phyloP scores from a whole-genome alignment of 2,113 vertebrate genomes.

The Tetrax tetrax region DNA sequence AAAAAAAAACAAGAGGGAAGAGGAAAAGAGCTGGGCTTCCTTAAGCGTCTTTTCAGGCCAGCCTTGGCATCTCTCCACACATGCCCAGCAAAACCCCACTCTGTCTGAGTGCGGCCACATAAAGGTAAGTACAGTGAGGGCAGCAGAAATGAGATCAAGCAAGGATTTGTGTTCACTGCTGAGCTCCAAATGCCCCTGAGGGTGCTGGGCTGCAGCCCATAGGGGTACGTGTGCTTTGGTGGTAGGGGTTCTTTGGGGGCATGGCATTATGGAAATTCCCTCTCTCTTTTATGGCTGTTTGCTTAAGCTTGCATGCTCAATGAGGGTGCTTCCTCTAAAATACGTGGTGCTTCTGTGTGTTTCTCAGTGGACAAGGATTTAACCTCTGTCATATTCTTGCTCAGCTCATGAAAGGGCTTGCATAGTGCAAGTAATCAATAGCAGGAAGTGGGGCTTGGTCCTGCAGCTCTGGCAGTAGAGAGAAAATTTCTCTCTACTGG shows the following conservation, averaged over 20 bases:
- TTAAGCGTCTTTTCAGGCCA: neutral
- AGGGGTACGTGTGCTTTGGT: neutral
- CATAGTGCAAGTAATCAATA: neutral
- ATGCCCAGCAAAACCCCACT: neutral
- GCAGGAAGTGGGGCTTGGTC: neutral
- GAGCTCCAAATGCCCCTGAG: fast-evolving
- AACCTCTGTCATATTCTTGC: neutral
- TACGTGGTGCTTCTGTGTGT: neutral
- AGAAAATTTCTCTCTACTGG: neutral
- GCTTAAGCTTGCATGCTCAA: neutral
- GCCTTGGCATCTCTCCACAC: neutral
- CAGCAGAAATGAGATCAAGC: neutral
- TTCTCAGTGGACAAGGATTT: neutral
- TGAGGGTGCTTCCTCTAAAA: neutral
- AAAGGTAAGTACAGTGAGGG: neutral
- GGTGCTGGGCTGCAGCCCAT: neutral
- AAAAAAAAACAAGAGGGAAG: neutral
- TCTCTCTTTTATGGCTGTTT: neutral
- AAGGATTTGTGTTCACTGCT: neutral
- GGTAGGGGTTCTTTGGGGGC: neutral
- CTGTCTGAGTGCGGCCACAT: neutral
- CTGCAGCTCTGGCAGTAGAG: neutral
- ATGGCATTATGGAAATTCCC: neutral
- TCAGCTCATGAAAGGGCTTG: neutral
- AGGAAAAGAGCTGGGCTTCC: neutral